Base-by-base conservation (phyloP, 2,113 vertebrate genomes). In the Piprites chloris region DNA sequence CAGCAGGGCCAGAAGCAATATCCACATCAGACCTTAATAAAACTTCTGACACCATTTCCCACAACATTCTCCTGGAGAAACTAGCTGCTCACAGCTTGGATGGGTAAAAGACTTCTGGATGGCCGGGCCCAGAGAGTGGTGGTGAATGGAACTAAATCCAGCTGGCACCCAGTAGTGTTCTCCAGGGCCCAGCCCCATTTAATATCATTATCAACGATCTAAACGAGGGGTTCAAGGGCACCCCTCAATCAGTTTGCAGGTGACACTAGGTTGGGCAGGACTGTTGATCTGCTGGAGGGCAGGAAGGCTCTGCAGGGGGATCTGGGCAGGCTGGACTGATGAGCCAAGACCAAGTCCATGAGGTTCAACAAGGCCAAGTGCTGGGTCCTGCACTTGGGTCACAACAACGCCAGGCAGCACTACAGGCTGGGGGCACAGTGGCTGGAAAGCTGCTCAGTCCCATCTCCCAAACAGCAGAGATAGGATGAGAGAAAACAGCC, bases 331-430 rank as follows among this genome's bases (percentile, higher is more conserved):
- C 37, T n/a, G 73, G 3, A 65, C 3, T 4, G 2, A 28, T 16
- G 27, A 27, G 32, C 32, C 9, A 27, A 39, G 73, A 26, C 6
- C 49, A 39, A 8, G 33, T 6, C 15, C 24, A 41, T 13, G 35
- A 42, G 59, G 42, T 15, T 32, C 17, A 58, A 19, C 21, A 42
- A 32, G 50, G 50, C 16, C 17, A 27, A 58, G 42, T 32, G 42
- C 16, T 2, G 1, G 3, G 5, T 33, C 22, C 56, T 35, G 2
- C 1, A 32, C 41, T 8, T 5, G 20, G 16, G 17, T 9, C 32
- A 49, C 42, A 42, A 17, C 42, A 27, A 3, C 24, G 14, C 32
- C 76, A 42, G 20, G 11, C 41, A 35, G 26, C 1, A 4, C 75
- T 5, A 1, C 47, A 26, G 56, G 41, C 33, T 62, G 66, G 6